Base-by-base conservation (phyloP, 2,797 vertebrate species). In the Melanotaenia boesemani region DNA sequence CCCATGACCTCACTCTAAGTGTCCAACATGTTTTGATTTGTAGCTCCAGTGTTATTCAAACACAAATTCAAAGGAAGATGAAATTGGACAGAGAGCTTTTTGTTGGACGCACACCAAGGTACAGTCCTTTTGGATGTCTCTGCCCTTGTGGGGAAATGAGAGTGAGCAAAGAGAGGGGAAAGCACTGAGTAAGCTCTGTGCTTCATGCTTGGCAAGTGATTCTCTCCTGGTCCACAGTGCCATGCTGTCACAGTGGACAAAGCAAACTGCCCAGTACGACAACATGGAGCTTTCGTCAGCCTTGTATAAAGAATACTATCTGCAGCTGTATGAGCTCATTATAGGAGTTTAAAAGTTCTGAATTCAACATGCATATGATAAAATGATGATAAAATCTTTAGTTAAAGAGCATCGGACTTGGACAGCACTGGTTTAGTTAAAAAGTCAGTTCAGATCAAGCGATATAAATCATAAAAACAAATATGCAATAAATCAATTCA, bases 21-120 rank as follows among this genome's bases (percentile, higher is more conserved):
- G 85, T 88, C 89, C 80, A 76, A 80, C 91, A 88, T 83, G 81
- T 89, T 91, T 91, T 92, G 91, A 94, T 93, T 93, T 93, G 93
- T 92, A 74, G 89, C 91, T 70, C 5, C 57, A 85, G 87, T 90
- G 90, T 93, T 93, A 91, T 93, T 92, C 93, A 92, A 92, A 93
- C 89, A 86, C 88, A 87, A 84, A 92, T 88, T 91, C 90, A 88
- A 89, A 88, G 72, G 90, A 85, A 85, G 89, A 93, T 88, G 86
- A 92, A 92, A 93, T 91, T 92, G 90, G 83, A 83, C 65, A 75
- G 89, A 92, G 89, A 92, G 90, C 85, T 92, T 93, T 48, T 93
- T 92, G 90, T 94, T 94, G 92, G 93, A 93, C 67, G 74, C 56
- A 64, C 76, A 91, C 91, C 93, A 94, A 93, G 87, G 86, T 91